Conservation (phyloP, 2,113 vertebrate genomes). For the Anthoscopus minutus region DNA sequence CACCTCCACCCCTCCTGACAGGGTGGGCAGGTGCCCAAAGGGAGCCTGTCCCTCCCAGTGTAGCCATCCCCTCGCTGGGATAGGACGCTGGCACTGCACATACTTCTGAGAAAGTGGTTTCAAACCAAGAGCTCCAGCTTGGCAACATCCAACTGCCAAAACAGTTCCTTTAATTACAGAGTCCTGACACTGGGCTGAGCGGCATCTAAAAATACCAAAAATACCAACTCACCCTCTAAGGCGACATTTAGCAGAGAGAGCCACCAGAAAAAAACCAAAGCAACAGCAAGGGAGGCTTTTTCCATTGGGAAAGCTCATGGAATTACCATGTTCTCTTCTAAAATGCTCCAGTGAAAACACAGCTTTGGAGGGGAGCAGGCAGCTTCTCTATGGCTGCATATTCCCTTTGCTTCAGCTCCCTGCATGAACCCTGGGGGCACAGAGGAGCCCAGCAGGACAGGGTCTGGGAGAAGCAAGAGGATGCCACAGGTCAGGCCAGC, state of each 20-base stretch:
- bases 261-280: background rate
- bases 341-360: background rate
- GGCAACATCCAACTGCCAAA: background rate
- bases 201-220: background rate
- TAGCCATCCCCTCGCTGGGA: fast-evolving
- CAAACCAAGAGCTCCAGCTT: background rate
- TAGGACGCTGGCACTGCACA: fast-evolving
- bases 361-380: background rate
- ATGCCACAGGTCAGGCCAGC: background rate
- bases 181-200: background rate
- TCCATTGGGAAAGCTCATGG: background rate
- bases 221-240: background rate
- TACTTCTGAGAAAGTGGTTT: background rate
- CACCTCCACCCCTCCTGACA: background rate
- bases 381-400: background rate
- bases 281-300: background rate
- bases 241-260: background rate
- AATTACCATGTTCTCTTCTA: background rate
- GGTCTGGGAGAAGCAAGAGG: background rate
- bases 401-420: background rate
- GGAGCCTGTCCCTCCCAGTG: background rate
- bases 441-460: fast-evolving
- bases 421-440: fast-evolving
- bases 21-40: background rate
- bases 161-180: constrained; percentile 1